Percentiles rank a stretch among this genome's conserved stretches.
phyloP scores from a whole-genome alignment of 2,888 invertebrate genomes.

The Odontothrips loti region DNA sequence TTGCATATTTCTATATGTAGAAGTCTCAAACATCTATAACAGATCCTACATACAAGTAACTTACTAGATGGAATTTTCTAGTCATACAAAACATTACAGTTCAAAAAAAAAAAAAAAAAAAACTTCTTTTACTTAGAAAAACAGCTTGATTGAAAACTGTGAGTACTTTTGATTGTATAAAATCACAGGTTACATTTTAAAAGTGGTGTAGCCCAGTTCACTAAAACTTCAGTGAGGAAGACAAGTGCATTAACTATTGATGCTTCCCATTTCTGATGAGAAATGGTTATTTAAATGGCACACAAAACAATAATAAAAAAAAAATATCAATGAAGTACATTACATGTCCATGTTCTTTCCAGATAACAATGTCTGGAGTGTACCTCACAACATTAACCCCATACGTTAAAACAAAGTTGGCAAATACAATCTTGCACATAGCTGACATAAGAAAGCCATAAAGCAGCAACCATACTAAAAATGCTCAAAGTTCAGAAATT shows the following conservation, averaged over 20 bases:
- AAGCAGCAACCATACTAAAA: too few species aligned
- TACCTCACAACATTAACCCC: too few species aligned
- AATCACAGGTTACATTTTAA: background rate
- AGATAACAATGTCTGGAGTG: too few species aligned
- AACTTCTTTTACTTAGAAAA: background rate
- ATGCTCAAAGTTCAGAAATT: too few species aligned
- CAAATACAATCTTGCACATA: too few species aligned
- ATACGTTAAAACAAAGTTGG: too few species aligned
- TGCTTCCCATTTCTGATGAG: background rate
- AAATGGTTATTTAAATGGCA: background rate
- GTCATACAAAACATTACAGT: background rate
- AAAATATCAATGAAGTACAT: background rate
- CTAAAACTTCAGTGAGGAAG: background rate
- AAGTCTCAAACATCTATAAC: background rate
- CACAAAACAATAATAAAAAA: background rate
- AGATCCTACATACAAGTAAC: background rate
- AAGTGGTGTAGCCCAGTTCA: background rate
- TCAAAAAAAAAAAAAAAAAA: too few species aligned
- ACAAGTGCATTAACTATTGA: background rate
- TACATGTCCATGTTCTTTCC: too few species aligned
- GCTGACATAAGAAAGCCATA: too few species aligned
- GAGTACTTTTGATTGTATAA: conserved; percentile 14
- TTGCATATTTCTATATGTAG: background rate
- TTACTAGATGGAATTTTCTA: background rate
- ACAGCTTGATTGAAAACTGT: background rate